These are phyloP conservation scores for Rhagophthalmus giganteus DNA, from an alignment of 2,888 invertebrate species.

Conservation along the genomic window DNA sequence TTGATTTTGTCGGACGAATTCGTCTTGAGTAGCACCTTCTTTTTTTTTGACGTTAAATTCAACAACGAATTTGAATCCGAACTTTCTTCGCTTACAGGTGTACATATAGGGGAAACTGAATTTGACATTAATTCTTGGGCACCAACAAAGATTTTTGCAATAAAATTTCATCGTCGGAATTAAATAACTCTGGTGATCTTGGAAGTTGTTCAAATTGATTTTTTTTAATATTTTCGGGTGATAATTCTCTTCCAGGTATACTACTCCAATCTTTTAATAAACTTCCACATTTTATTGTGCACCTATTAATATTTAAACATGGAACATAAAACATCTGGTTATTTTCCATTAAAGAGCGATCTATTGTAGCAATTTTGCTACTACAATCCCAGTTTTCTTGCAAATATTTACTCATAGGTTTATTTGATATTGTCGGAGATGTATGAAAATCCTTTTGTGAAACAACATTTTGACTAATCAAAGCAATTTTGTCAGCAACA, in stretches of 20 bases:
- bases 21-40: no score
- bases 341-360: slow-evolving; percentile 9
- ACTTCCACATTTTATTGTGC: slow-evolving; percentile 53
- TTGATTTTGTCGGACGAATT: background rate
- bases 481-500: slow-evolving; percentile 45
- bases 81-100: slow-evolving; percentile 3
- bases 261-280: slow-evolving; percentile 64
- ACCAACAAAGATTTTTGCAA: background rate
- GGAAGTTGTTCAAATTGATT: background rate
- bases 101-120: no score
- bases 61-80: slow-evolving; percentile 3
- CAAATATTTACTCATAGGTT: slow-evolving; percentile 31
- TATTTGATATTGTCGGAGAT: slow-evolving; percentile 2
- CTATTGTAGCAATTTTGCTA: no score
- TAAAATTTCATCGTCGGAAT: slow-evolving; percentile 41
- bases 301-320: slow-evolving; percentile 52
- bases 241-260: slow-evolving; percentile 66
- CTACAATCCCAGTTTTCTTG: slow-evolving; percentile 17
- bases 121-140: no score
- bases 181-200: slow-evolving; percentile 49
- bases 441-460: no score
- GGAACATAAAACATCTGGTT: slow-evolving; percentile 37
- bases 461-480: background rate
- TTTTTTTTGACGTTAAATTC: slow-evolving; percentile 3
- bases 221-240: slow-evolving; percentile 51